phyloP scores from a whole-genome alignment of 2,888 invertebrate species.

The Lasioglossum leucozonium region DNA sequence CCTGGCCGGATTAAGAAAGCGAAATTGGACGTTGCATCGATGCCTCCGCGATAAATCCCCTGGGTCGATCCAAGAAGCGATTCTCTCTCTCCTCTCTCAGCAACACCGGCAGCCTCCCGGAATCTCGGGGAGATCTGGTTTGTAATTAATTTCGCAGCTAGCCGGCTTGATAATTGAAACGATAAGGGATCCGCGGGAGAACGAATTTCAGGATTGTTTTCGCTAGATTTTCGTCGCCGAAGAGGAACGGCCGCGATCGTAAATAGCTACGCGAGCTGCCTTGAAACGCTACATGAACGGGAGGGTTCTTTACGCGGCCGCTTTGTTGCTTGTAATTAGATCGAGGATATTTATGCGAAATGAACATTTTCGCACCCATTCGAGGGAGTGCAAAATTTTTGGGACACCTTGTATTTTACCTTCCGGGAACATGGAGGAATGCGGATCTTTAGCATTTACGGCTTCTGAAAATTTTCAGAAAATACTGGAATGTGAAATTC shows the following conservation, averaged over 20 bases:
- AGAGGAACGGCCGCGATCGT: neutral
- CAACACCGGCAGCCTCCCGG: neutral
- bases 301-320: neutral
- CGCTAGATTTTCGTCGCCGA: conserved; percentile 8
- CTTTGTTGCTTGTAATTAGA: neutral
- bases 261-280: neutral
- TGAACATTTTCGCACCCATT: neutral
- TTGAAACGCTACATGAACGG: neutral
- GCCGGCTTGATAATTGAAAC: conserved; percentile 56
- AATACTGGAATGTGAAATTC: too few relatives aligned
- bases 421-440: too few relatives aligned
- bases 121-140: conserved; percentile 9
- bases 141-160: conserved; percentile 56
- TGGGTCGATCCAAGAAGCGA: neutral
- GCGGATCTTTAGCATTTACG: too few relatives aligned
- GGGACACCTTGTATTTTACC: too few relatives aligned
- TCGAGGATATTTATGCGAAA: neutral
- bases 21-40: conserved; percentile 70
- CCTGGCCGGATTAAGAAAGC: conserved; percentile 70
- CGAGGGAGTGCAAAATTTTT: too few relatives aligned
- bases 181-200: conserved; percentile 36
- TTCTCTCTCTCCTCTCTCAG: neutral
- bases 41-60: conserved; percentile 36
- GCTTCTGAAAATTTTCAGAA: too few relatives aligned
- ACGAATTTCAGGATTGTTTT: conserved; percentile 44